phyloP scores from a whole-genome alignment of 2,888 invertebrate species.

The Capitulum mitella region DNA sequence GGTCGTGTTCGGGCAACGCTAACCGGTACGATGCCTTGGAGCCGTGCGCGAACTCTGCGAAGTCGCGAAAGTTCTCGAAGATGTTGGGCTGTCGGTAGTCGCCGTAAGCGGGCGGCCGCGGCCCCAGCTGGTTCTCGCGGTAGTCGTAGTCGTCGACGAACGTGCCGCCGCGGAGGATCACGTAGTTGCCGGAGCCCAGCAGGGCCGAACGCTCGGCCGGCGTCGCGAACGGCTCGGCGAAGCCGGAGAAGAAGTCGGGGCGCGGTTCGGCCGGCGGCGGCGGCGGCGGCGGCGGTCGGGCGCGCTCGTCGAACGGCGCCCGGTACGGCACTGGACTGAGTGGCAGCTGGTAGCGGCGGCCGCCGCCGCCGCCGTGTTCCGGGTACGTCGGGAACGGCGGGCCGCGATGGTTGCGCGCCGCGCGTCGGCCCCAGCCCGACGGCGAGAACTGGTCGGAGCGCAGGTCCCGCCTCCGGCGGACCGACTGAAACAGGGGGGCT shows the following conservation, averaged over 20 bases:
- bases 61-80: conserved; percentile 37
- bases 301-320: background rate
- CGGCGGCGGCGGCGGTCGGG: background rate
- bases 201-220: conserved; percentile 24
- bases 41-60: conserved; percentile 35
- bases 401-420: background rate
- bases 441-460: background rate
- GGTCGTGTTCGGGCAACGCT: background rate
- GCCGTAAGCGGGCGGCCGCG: background rate
- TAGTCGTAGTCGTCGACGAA: conserved; percentile 34
- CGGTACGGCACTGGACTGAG: conserved; percentile 13
- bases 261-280: background rate
- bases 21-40: background rate
- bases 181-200: conserved; percentile 37
- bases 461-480: background rate
- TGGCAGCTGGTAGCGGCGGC: conserved; percentile 5
- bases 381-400: background rate
- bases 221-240: conserved; percentile 5
- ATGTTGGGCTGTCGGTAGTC: conserved; percentile 7
- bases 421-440: background rate
- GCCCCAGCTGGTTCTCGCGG: conserved; percentile 25
- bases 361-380: background rate
- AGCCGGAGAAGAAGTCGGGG: background rate
- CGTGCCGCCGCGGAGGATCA: conserved; percentile 36
- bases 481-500: background rate